phyloP scores from a whole-genome alignment of 2,888 invertebrate genomes.

The Stenchaetothrips biformis region DNA sequence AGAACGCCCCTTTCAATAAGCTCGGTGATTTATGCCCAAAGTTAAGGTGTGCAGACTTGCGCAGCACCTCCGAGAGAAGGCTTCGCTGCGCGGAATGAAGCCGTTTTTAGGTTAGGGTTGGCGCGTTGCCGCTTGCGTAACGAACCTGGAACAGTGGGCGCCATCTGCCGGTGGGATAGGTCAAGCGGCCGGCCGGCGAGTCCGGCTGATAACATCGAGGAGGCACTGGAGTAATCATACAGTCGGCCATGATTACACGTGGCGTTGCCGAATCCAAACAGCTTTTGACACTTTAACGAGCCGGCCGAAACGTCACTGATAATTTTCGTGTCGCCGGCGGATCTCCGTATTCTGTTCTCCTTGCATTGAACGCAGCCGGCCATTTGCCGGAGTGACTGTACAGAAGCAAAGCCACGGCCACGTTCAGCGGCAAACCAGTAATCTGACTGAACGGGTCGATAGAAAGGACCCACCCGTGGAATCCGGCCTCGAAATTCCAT shows the following conservation, averaged over 20 bases:
- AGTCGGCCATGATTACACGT: background rate
- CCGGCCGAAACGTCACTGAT: background rate
- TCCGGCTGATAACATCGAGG: background rate
- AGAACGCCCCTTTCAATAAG: slow-evolving; percentile 20
- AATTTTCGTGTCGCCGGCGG: background rate
- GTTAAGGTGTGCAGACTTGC: too few species aligned
- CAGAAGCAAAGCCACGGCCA: background rate
- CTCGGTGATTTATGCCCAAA: background rate
- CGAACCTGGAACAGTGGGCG: background rate
- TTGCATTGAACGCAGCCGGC: background rate
- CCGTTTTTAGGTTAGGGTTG: background rate
- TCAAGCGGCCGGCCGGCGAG: background rate
- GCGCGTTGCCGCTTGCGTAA: background rate
- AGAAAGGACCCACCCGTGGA: too few species aligned
- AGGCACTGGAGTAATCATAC: background rate
- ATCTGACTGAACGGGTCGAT: too few species aligned
- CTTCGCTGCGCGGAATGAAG: background rate
- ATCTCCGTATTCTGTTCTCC: background rate
- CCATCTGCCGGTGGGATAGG: background rate
- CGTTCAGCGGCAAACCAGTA: too few species aligned
- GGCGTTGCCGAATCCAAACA: background rate
- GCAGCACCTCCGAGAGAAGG: too few species aligned
- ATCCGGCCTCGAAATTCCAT: too few species aligned
- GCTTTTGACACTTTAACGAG: background rate
- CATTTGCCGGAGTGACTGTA: background rate